Conservation (phyloP, 2,888 invertebrate genomes). For the Nebria brevicollis region DNA sequence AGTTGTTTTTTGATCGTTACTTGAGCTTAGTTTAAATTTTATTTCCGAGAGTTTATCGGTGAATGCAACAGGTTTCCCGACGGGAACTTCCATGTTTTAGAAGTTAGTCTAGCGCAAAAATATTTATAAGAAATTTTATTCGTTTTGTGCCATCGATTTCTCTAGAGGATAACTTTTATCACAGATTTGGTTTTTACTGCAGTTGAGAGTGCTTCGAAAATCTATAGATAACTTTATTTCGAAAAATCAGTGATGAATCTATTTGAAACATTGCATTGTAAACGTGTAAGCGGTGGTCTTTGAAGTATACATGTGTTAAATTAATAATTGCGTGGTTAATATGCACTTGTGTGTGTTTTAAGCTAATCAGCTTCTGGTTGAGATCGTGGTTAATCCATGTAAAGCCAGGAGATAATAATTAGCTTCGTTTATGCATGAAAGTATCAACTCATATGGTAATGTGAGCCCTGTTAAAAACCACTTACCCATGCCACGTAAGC, state of each 20-base stretch:
- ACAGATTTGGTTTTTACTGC: background rate
- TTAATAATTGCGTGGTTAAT: background rate
- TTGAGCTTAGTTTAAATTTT: conserved; percentile 1
- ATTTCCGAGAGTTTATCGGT: background rate
- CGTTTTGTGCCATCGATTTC: background rate
- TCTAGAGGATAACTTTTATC: background rate
- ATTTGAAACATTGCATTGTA: background rate
- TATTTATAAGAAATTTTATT: background rate
- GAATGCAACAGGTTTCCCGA: background rate
- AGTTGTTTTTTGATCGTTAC: background rate
- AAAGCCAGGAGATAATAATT: conserved; percentile 14
- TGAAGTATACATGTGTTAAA: background rate
- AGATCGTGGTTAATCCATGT: conserved; percentile 13
- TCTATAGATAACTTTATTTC: background rate
- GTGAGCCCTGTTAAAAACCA: conserved; percentile 35
- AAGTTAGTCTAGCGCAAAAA: background rate
- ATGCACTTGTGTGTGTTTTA: background rate
- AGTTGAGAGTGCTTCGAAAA: background rate
- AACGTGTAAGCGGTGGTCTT: background rate
- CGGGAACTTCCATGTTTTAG: background rate
- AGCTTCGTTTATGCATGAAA: conserved; percentile 12
- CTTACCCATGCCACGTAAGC: conserved; percentile 8
- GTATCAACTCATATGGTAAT: conserved; percentile 31
- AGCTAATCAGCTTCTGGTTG: background rate
- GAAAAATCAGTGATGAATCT: too few relatives aligned